Evolutionary conservation across 2,888 invertebrate species (phyloP).

Genomic region (Axea sp.): DNA sequence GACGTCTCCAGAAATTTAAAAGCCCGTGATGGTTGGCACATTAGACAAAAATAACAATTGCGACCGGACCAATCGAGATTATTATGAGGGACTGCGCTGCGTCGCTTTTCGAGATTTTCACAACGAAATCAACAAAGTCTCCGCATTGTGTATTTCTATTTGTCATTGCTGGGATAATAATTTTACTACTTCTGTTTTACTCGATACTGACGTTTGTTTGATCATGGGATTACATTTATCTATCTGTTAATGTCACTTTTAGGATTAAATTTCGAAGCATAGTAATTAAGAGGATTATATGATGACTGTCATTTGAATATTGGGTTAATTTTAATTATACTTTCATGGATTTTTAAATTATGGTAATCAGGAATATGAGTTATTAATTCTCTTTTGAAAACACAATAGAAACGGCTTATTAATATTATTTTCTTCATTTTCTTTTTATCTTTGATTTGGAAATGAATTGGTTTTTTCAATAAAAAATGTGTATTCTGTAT

Average conservation of each 20-base stretch:
- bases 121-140: slow-evolving; percentile 20
- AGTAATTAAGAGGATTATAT: not conserved
- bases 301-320: not conserved
- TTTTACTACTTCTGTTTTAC: slow-evolving; percentile 20
- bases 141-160: slow-evolving; percentile 8
- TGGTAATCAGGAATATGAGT: too few relatives aligned
- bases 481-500: too few relatives aligned
- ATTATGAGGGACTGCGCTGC: not conserved
- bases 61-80: slow-evolving; percentile 30
- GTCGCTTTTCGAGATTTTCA: slow-evolving; percentile 18
- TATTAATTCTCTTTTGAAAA: too few relatives aligned
- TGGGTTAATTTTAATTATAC: slow-evolving; percentile 2
- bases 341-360: too few relatives aligned
- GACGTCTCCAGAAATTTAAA: slow-evolving; percentile 52
- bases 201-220: slow-evolving; percentile 12
- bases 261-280: not conserved
- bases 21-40: slow-evolving; percentile 43
- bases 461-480: too few relatives aligned
- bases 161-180: slow-evolving; percentile 28
- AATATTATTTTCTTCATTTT: too few relatives aligned
- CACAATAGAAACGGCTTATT: too few relatives aligned
- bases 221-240: slow-evolving; percentile 16
- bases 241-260: slow-evolving; percentile 8
- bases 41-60: slow-evolving; percentile 36
- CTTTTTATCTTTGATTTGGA: too few relatives aligned